Evolutionary conservation across 1,140 invertebrate species (phyloP).

Genomic region (Ips typographus): DNA sequence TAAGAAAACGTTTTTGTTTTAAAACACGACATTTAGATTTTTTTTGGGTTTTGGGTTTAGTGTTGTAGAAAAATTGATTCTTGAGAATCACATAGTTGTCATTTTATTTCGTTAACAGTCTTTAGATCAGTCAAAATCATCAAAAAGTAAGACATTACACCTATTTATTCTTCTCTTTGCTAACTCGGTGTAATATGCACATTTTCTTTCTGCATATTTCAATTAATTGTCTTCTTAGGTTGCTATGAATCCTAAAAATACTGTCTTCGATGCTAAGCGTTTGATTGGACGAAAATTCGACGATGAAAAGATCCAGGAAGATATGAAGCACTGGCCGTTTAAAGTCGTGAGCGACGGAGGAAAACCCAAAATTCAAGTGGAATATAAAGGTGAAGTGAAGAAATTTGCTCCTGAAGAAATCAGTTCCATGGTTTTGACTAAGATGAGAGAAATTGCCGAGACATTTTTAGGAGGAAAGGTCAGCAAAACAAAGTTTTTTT

Average conservation of each 20-base stretch:
- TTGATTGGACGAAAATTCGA: slow-evolving; percentile 65
- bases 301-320: slow-evolving; percentile 70
- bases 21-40: too few species aligned
- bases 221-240: slow-evolving; percentile 34
- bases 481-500: neutral
- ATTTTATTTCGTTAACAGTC: too few species aligned
- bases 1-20: too few species aligned
- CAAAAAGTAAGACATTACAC: neutral
- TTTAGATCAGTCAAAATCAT: neutral
- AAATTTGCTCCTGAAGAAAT: slow-evolving; percentile 83
- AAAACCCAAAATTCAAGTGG: slow-evolving; percentile 76
- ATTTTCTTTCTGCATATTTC: slow-evolving; percentile 3
- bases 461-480: slow-evolving; percentile 59
- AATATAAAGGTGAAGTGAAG: slow-evolving; percentile 76
- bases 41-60: too few species aligned
- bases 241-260: slow-evolving; percentile 76
- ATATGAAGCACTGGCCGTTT: slow-evolving; percentile 83
- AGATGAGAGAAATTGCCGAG: slow-evolving; percentile 65
- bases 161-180: neutral
- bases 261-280: slow-evolving; percentile 71
- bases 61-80: too few species aligned
- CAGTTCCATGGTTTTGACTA: slow-evolving; percentile 69
- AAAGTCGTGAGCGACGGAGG: slow-evolving; percentile 65
- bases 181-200: neutral
- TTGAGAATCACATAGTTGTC: too few species aligned